Base-by-base conservation (phyloP, 2,113 vertebrate species). In the Gnathonemus longibarbis region DNA sequence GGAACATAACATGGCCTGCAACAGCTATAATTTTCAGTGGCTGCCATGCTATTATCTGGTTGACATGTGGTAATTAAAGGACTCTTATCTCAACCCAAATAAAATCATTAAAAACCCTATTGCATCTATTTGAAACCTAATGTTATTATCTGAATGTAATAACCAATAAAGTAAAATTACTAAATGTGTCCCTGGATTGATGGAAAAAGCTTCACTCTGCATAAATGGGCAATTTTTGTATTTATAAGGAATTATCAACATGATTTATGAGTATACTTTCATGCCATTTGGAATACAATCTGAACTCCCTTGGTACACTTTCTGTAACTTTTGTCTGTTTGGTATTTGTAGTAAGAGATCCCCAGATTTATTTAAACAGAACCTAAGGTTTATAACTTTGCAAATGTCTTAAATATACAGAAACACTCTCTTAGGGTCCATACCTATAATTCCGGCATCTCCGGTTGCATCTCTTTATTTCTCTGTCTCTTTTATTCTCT, bases 1-100 rank as follows among this genome's bases (percentile, higher is more conserved):
- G 74, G 17, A 42, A 19, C 35, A 80, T 80, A 42, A 42, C 19
- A 42, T 17, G 13, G 17, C 35, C 15, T 39, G 11, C 10, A 77
- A 39, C 19, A 77, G 35, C 70, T 80, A 39, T 80, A 80, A 80
- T 80, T 80, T 80, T 15, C 74, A 80, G 74, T 42, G 35, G 35
- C 17, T 80, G 74, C 35, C 10, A 42, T 42, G 35, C 35, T 80
- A 80, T 80, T 80, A 80, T 80, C 15, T 80, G 74, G 13, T 42
- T 39, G 74, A 80, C 74, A 80, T 80, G 35, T 80, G 35, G 35
- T 80, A 80, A 80, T 80, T 80, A 80, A 42, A 42, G 35, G 35
- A 39, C 74, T 80, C 74, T 80, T 80, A 80, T 80, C 74, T 80
- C 62, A 80, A 80, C 74, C 74, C 74, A 80, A 80, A 80, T 80